phyloP scores from a whole-genome alignment of 2,888 invertebrate species.

The Xestia rhomboidea region DNA sequence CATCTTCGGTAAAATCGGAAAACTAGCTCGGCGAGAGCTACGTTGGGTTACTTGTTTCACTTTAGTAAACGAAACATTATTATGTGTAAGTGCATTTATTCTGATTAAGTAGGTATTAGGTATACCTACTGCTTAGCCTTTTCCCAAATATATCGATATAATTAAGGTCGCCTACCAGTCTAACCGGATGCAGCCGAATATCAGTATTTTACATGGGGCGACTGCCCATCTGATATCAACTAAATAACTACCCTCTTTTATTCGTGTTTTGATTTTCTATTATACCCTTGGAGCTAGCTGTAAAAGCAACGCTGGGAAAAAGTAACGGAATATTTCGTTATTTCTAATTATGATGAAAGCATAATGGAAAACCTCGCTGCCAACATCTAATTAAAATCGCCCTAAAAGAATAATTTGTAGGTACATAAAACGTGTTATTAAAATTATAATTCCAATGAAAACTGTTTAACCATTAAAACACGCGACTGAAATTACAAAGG shows the following conservation, averaged over 20 bases:
- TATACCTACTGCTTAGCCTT: neutral
- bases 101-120: neutral
- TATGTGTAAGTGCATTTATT: neutral
- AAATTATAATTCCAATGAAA: constrained; percentile 16
- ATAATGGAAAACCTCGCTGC: constrained; percentile 7
- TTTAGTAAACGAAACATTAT: too few species aligned
- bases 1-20: too few species aligned
- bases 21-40: too few species aligned
- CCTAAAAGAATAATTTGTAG: constrained; percentile 21
- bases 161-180: neutral
- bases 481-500: constrained; percentile 45
- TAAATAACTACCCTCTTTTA: neutral
- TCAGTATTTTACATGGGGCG: neutral
- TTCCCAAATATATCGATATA: neutral
- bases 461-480: constrained; percentile 33
- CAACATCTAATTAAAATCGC: constrained; percentile 17
- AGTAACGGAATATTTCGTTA: neutral
- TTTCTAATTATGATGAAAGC: constrained; percentile 8
- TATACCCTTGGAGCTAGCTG: neutral
- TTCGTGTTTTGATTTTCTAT: neutral
- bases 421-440: neutral
- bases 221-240: too few species aligned
- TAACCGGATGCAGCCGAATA: neutral
- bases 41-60: too few species aligned
- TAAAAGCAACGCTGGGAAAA: constrained; percentile 9